A percentile compares a stretch with the other conserved stretches of the same genome.
phyloP scores from a whole-genome alignment of 2,113 vertebrate genomes.

The Heliornis fulica region DNA sequence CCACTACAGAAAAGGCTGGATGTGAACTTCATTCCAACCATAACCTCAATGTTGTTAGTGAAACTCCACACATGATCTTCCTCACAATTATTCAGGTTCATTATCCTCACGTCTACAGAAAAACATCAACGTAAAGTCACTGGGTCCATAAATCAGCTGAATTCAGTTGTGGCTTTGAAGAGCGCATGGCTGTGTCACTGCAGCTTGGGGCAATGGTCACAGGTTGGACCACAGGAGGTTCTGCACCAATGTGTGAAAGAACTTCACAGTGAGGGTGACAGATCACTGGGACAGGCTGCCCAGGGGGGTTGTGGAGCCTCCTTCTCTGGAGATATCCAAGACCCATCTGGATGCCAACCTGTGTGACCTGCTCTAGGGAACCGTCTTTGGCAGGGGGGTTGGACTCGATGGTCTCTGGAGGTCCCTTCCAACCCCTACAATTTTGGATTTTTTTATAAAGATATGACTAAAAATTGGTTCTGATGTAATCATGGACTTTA shows the following conservation, averaged over 20 bases:
- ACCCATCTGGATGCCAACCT: too few relatives aligned
- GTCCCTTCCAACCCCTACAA: too few relatives aligned
- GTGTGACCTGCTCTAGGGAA: too few relatives aligned
- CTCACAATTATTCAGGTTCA: not conserved
- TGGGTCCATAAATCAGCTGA: not conserved
- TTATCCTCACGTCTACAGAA: not conserved
- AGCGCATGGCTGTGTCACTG: not conserved
- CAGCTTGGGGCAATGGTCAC: too few relatives aligned
- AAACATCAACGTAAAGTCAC: not conserved
- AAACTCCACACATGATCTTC: not conserved
- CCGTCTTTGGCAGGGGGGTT: too few relatives aligned
- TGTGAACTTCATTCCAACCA: not conserved
- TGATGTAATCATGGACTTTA: not conserved
- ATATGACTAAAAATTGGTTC: not conserved
- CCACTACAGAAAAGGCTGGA: not conserved
- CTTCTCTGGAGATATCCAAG: too few relatives aligned
- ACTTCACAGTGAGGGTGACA: too few relatives aligned
- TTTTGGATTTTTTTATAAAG: not conserved
- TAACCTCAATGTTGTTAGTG: not conserved
- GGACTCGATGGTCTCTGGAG: too few relatives aligned
- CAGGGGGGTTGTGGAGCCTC: too few relatives aligned
- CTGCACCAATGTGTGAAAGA: too few relatives aligned
- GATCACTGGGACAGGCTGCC: too few relatives aligned
- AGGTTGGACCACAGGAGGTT: too few relatives aligned
- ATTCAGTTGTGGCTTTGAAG: not conserved